Evolutionary conservation across 2,113 vertebrate species (phyloP).

Genomic region (Crypturellus undulatus): DNA sequence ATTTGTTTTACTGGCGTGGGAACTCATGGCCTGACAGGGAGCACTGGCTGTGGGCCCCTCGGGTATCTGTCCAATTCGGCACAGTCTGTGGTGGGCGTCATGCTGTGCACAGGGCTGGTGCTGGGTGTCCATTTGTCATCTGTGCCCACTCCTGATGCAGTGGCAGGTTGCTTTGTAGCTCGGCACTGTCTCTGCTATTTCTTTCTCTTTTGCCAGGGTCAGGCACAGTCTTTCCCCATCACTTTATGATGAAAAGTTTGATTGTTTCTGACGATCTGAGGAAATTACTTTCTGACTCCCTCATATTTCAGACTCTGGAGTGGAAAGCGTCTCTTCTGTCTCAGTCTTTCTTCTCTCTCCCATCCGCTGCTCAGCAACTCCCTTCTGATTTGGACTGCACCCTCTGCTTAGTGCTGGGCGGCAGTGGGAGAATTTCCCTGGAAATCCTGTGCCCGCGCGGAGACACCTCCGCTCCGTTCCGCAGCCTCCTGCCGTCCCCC

Average conservation of each 20-base stretch:
- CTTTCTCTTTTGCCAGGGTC: neutral
- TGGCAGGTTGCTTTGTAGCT: neutral
- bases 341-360: conserved; percentile 27
- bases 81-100: neutral
- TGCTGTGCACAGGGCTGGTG: neutral
- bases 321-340: conserved; percentile 39
- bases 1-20: neutral
- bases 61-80: neutral
- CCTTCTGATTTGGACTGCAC: conserved; percentile 39
- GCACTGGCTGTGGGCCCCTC: neutral
- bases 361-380: conserved; percentile 20
- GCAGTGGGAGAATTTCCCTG: conserved; percentile 14
- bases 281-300: conserved; percentile 52
- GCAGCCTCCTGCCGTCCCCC: conserved; percentile 22
- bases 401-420: conserved; percentile 23
- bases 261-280: conserved; percentile 64
- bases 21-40: rapidly evolving
- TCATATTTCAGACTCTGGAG: conserved; percentile 49
- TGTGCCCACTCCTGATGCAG: neutral
- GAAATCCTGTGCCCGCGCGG: neutral
- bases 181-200: neutral
- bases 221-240: neutral
- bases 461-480: neutral
- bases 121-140: neutral
- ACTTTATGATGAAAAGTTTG: conserved; percentile 60